A percentile compares a stretch with the other conserved stretches of the same genome.
phyloP scores from a whole-genome alignment of 2,797 vertebrate genomes.

The Cygnus olor region DNA sequence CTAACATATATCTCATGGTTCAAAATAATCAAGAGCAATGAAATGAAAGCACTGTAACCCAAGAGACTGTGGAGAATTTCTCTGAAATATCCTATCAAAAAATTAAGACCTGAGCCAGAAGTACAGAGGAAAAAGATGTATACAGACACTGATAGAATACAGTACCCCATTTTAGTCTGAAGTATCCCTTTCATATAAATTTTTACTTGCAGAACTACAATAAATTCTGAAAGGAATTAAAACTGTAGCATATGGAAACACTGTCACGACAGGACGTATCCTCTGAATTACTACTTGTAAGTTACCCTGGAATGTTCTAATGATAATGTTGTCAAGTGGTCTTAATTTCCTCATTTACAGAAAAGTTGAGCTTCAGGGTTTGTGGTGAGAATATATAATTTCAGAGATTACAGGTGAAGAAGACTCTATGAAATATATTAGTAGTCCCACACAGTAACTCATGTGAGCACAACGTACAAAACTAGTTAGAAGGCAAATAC shows the following conservation, averaged over 20 bases:
- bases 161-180: background rate
- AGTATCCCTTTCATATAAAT: background rate
- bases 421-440: background rate
- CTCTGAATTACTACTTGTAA: background rate
- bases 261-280: background rate
- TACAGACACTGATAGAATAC: background rate
- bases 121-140: background rate
- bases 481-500: background rate
- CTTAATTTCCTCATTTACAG: background rate
- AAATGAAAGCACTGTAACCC: background rate
- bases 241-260: background rate
- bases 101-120: background rate
- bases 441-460: background rate
- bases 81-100: background rate
- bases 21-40: background rate
- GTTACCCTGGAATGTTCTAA: background rate
- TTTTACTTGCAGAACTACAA: background rate
- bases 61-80: background rate
- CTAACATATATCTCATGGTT: background rate
- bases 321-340: background rate
- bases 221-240: background rate
- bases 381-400: background rate
- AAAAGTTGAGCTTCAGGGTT: background rate
- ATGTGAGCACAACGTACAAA: accelerated
- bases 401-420: background rate